Conservation (phyloP, 2,113 vertebrate species). For the Nycticorax nycticorax region DNA sequence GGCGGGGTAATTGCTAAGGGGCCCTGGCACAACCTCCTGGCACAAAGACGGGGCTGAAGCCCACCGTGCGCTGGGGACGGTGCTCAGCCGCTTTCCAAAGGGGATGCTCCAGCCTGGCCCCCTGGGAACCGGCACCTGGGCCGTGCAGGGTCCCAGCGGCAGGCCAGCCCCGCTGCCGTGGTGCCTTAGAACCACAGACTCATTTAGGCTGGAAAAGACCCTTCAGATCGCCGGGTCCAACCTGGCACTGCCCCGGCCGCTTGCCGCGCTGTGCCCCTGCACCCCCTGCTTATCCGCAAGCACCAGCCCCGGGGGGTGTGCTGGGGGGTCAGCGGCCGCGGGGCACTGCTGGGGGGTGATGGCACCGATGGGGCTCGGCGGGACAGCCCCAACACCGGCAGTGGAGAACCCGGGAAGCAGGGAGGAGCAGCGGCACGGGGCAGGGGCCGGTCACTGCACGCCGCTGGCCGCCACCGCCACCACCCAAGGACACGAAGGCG, state of each 20-base stretch:
- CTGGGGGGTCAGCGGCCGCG: accelerated
- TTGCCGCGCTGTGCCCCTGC: background rate
- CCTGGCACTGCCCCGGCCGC: background rate
- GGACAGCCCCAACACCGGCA: background rate
- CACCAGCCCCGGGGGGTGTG: accelerated
- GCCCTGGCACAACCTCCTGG: background rate
- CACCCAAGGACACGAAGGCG: conserved; percentile 58
- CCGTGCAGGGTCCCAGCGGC: accelerated
- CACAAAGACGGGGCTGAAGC: accelerated
- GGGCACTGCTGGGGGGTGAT: accelerated
- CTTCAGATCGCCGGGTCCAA: background rate
- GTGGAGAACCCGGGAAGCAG: background rate
- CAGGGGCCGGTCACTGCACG: background rate
- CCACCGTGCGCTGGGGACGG: accelerated
- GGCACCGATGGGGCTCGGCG: background rate
- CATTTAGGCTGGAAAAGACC: background rate
- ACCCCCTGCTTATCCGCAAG: background rate
- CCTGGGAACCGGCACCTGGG: too few species aligned
- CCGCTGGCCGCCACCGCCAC: conserved; percentile 34
- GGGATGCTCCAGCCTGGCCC: background rate
- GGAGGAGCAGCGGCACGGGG: background rate
- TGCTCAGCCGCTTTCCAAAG: background rate
- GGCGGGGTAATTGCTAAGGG: too few species aligned
- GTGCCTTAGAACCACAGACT: background rate
- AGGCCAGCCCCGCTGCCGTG: accelerated